Conservation (phyloP, 2,113 vertebrate genomes). For the Dipodomys ordii region DNA sequence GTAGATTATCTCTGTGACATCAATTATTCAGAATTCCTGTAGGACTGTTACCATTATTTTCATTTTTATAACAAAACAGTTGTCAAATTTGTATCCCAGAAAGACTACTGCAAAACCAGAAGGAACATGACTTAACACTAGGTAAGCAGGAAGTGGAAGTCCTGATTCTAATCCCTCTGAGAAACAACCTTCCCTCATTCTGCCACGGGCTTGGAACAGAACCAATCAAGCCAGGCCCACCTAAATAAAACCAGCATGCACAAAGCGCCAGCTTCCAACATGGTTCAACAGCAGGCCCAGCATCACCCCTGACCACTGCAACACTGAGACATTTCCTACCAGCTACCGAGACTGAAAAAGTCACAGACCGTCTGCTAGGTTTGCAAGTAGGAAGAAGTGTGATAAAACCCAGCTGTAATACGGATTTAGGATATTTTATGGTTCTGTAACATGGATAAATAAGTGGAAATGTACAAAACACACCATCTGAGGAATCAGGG, state of each 20-base stretch:
- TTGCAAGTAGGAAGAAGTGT: slow-evolving; percentile 31
- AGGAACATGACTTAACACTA: neutral
- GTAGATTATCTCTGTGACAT: neutral
- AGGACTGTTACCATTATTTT: slow-evolving; percentile 43
- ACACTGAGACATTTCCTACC: neutral
- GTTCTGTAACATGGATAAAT: slow-evolving; percentile 39
- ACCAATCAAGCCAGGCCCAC: neutral
- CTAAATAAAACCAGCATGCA: neutral
- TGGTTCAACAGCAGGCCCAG: neutral
- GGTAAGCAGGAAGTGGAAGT: neutral
- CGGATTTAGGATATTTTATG: slow-evolving; percentile 53
- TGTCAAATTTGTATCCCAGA: slow-evolving; percentile 30
- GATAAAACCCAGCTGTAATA: slow-evolving; percentile 41
- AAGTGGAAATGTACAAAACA: slow-evolving; percentile 49
- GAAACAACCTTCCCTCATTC: neutral
- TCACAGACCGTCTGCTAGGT: slow-evolving; percentile 4
- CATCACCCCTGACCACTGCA: neutral
- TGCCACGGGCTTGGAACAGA: neutral
- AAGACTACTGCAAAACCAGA: slow-evolving; percentile 35
- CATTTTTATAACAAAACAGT: slow-evolving; percentile 51
- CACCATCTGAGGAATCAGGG: slow-evolving; percentile 44
- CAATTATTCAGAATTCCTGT: slow-evolving; percentile 29
- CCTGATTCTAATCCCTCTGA: neutral
- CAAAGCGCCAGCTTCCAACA: neutral
- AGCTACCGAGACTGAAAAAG: slow-evolving; percentile 34